Base-by-base conservation (phyloP, 2,797 vertebrate species). In the Notolepis coatsorum region DNA sequence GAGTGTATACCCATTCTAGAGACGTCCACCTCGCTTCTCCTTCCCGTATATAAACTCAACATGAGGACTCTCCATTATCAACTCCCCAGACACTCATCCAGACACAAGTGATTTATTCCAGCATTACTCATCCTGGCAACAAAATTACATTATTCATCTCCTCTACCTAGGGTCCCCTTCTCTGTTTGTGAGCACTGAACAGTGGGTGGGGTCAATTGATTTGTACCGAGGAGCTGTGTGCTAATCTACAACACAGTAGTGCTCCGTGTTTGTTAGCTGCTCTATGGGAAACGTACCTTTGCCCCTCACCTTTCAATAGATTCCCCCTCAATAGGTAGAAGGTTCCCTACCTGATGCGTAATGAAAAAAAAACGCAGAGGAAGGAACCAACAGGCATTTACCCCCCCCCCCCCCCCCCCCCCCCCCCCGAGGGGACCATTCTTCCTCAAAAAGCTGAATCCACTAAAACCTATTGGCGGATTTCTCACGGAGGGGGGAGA, bases 81-180 rank as follows among this genome's bases (percentile, higher is more conserved):
- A 52, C 61, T 80, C 76, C 68, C 59, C 52, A 45, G 59, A 68
- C 49, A 65, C 65, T 80, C 66, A 60, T 73, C 21, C 54, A 56
- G 60, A 78, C 10, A 39, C 64, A 69, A 71, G 69, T 81, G 75
- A 86, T 84, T 56, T 73, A 73, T 49, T 38, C 52, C 30, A 3
- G 2, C 68, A 71, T 82, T 78, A 70, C 65, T 86, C 82, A 79
- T 65, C 73, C 50, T 66, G 67, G 76, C 79, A n/a, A 76, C 20
- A 52, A 76, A 75, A 68, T 71, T 53, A 64, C 68, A 79, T 75
- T 65, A 78, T 72, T 82, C 64, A 76, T 76, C 71, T 65, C 49
- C 61, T 27, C 38, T 55, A 17, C 20, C 15, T 55, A 52, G 57
- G 2, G 25, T 50, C 54, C 7, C 23, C 46, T 27, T 69, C 30